Conservation (phyloP, 2,888 invertebrate species). For the Leptopilina drosophilae region DNA sequence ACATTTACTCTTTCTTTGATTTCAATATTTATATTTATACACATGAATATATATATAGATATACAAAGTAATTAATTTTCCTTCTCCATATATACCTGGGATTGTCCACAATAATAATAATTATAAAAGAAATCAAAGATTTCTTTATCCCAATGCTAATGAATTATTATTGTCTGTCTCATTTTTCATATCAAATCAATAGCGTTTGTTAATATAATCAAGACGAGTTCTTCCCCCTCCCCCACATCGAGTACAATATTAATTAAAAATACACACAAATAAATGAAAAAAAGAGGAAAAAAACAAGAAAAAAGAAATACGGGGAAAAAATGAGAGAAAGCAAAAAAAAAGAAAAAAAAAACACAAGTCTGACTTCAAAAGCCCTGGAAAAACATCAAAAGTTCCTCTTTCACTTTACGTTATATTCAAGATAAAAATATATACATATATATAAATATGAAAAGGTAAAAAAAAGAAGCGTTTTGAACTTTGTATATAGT, state of each 20-base stretch:
- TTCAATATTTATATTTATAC: neutral
- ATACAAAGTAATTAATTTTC: neutral
- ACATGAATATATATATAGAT: neutral
- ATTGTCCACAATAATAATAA: neutral
- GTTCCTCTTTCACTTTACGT: constrained; percentile 3
- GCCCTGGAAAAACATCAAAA: neutral
- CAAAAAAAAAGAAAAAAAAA: neutral
- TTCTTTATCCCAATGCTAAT: neutral
- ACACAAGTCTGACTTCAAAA: constrained; percentile 1
- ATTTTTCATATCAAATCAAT: neutral
- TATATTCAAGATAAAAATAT: constrained; percentile 5
- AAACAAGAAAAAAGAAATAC: neutral
- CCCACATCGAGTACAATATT: too few species aligned
- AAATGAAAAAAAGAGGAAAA: too few species aligned
- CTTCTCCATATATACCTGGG: neutral
- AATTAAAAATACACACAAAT: too few species aligned
- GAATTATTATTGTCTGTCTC: neutral
- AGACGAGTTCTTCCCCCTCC: too few species aligned
- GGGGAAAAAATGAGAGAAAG: neutral
- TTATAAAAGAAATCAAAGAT: constrained; percentile 4
- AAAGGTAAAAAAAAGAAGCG: constrained; percentile 22
- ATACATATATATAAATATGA: neutral
- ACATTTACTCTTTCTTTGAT: neutral
- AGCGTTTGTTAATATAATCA: too few species aligned
- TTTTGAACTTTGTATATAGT: constrained; percentile 17